phyloP scores from a whole-genome alignment of 2,113 vertebrate genomes.

The Antechinus stuartii region DNA sequence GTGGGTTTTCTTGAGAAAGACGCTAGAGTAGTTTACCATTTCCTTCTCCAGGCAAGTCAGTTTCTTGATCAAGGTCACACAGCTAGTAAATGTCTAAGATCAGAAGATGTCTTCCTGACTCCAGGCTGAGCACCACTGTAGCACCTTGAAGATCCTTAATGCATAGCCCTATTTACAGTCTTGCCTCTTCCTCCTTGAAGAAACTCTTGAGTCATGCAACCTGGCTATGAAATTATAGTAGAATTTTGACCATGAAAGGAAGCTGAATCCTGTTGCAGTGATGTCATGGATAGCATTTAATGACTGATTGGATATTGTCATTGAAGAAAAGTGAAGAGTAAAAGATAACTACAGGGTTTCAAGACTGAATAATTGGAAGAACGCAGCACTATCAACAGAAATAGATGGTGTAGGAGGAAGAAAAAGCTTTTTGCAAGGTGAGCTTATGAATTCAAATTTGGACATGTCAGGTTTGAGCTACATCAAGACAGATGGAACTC shows the following conservation, averaged over 20 bases:
- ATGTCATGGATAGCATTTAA: neutral
- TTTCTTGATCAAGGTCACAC: too few relatives aligned
- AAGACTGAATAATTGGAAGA: neutral
- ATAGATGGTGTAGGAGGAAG: neutral
- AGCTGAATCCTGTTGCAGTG: neutral
- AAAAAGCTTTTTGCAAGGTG: neutral
- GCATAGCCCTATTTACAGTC: neutral
- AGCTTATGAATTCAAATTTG: neutral
- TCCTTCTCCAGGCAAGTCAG: too few relatives aligned
- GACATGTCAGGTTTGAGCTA: neutral
- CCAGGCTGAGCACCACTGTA: too few relatives aligned
- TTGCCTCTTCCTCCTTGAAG: neutral
- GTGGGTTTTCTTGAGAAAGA: too few relatives aligned
- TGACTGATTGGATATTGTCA: neutral
- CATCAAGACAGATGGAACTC: neutral
- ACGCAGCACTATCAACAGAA: neutral
- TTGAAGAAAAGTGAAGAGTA: neutral
- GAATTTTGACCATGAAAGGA: neutral
- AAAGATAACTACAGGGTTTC: neutral
- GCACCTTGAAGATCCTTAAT: neutral
- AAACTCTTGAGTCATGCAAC: neutral
- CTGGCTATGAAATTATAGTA: neutral
- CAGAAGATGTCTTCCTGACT: too few relatives aligned
- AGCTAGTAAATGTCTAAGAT: too few relatives aligned
- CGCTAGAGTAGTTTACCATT: too few relatives aligned